Evolutionary conservation across 2,888 invertebrate genomes (phyloP).

Genomic region (Apocheima hispidaria): DNA sequence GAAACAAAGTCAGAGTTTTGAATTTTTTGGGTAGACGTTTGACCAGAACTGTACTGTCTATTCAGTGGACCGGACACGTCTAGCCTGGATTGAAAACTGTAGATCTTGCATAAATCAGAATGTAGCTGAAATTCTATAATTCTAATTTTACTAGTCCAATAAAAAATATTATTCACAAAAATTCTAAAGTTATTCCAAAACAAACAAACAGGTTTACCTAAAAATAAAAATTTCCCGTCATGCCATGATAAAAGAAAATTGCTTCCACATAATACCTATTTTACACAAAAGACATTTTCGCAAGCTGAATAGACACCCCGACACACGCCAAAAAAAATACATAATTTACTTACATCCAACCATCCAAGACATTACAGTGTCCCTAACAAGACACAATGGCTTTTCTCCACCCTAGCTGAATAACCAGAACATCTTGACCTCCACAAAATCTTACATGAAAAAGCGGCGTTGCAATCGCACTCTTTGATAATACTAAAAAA

Average conservation of each 20-base stretch:
- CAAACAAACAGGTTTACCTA: conserved; percentile 2
- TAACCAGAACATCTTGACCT: conserved; percentile 58
- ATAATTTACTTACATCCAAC: conserved; percentile 82
- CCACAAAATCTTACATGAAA: conserved; percentile 33
- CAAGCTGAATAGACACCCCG: conserved; percentile 47
- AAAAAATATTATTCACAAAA: too few relatives aligned
- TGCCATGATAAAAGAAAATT: conserved; percentile 34
- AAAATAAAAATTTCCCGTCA: conserved; percentile 20
- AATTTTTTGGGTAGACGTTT: too few relatives aligned
- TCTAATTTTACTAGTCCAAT: too few relatives aligned
- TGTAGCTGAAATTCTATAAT: too few relatives aligned
- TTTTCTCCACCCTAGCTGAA: conserved; percentile 68
- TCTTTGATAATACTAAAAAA: too few relatives aligned
- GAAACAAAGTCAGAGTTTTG: too few relatives aligned
- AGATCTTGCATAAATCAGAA: too few relatives aligned
- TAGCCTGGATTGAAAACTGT: too few relatives aligned
- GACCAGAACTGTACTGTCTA: too few relatives aligned
- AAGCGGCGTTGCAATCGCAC: not conserved
- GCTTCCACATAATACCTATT: conserved; percentile 25
- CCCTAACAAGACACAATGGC: conserved; percentile 84
- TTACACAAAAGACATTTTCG: conserved; percentile 47
- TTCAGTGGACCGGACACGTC: too few relatives aligned
- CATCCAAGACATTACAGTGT: conserved; percentile 80
- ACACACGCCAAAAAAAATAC: conserved; percentile 68
- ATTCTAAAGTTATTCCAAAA: not conserved